phyloP scores from a whole-genome alignment of 2,113 vertebrate genomes.

The Pollimyrus isidori region DNA sequence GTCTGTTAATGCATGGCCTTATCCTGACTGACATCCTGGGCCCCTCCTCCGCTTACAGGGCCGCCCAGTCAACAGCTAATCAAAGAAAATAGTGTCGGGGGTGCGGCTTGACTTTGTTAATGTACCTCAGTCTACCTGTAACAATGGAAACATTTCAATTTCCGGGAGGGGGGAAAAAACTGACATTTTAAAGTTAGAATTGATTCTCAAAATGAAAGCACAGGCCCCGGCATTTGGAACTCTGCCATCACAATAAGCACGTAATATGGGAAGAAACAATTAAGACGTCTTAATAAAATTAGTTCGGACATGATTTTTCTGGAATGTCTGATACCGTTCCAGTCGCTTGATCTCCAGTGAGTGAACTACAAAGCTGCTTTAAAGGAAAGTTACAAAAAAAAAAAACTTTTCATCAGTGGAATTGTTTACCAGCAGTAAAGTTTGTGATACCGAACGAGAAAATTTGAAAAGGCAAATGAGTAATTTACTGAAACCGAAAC shows the following conservation, averaged over 20 bases:
- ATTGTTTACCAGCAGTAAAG: not conserved
- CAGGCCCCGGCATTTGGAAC: not conserved
- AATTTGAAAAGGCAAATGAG: not conserved
- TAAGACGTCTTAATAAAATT: not conserved
- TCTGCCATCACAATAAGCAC: not conserved
- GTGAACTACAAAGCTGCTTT: not conserved
- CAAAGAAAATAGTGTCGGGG: not conserved
- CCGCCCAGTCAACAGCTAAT: not conserved
- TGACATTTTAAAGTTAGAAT: not conserved
- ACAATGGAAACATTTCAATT: not conserved
- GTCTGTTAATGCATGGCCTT: not conserved
- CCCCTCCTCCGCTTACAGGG: not conserved
- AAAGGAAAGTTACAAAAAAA: not conserved
- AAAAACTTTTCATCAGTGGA: not conserved
- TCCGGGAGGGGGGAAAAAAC: not conserved
- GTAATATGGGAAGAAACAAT: not conserved
- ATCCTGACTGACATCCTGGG: not conserved
- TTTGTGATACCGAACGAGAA: not conserved
- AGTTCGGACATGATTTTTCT: not conserved
- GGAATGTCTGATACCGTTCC: not conserved
- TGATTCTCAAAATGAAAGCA: not conserved
- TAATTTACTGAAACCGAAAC: not conserved
- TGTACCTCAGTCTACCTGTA: not conserved
- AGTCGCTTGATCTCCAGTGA: not conserved
- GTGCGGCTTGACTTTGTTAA: not conserved